phyloP scores from a whole-genome alignment of 1,140 invertebrate species.

The Lanistes nyassanus region DNA sequence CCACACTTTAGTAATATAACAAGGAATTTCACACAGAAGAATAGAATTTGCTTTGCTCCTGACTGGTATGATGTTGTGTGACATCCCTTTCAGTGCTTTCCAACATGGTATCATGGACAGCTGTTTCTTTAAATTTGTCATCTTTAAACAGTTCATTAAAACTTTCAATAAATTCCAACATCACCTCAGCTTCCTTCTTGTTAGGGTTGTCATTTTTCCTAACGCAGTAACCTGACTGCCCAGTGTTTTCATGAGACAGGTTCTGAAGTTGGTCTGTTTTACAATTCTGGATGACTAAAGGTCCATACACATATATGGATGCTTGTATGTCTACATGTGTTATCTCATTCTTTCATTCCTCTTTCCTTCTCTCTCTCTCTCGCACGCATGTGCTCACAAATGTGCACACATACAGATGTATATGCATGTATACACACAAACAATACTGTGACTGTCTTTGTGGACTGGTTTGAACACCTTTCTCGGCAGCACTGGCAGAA shows the following conservation, averaged over 20 bases:
- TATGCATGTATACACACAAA: not conserved
- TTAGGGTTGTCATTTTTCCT: conserved; percentile 64
- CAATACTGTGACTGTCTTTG: too few species aligned
- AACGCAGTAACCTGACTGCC: too few species aligned
- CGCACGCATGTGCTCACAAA: not conserved
- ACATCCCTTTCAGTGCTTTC: too few species aligned
- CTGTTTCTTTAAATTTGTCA: conserved; percentile 63
- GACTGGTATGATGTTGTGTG: too few species aligned
- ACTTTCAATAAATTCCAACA: conserved; percentile 67
- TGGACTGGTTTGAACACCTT: not conserved
- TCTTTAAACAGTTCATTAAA: conserved; percentile 67
- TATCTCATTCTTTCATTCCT: not conserved
- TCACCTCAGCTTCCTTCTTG: conserved; percentile 66
- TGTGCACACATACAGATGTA: not conserved
- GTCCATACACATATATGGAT: not conserved
- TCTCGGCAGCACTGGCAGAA: not conserved
- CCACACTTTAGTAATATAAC: too few species aligned
- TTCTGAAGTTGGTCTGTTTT: too few species aligned
- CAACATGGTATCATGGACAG: conserved; percentile 65
- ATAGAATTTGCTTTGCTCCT: too few species aligned
- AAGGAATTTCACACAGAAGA: too few species aligned
- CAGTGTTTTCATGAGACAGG: too few species aligned
- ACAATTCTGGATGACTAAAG: not conserved
- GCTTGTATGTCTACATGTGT: not conserved
- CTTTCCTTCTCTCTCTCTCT: not conserved